Conservation (phyloP, 2,797 vertebrate species). For the Sebastes vulpes region DNA sequence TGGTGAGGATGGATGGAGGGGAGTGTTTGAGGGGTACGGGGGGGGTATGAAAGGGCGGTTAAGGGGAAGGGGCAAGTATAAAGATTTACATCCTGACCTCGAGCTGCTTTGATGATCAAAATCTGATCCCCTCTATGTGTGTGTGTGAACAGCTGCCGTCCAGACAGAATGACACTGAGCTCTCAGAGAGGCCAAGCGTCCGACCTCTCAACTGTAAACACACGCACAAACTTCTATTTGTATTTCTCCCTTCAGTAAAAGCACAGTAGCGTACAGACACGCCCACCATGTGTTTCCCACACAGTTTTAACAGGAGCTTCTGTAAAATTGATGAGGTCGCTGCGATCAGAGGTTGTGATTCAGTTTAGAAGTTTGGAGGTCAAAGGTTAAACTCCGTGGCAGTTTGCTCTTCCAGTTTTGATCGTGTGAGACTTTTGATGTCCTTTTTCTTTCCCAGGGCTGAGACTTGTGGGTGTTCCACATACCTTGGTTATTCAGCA, state of each 20-base stretch:
- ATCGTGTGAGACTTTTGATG: constrained; percentile 5
- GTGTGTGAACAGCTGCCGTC: constrained; percentile 63
- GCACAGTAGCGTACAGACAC: neutral
- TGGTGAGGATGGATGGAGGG: constrained; percentile 62
- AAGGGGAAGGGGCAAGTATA: constrained; percentile 59
- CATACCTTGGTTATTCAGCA: neutral
- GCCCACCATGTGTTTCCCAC: constrained; percentile 1
- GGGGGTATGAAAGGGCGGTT: constrained; percentile 44
- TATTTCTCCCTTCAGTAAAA: constrained; percentile 2
- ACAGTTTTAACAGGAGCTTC: constrained; percentile 17
- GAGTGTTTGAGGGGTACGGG: constrained; percentile 20
- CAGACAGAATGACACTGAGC: constrained; percentile 41
- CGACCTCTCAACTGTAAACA: constrained; percentile 20
- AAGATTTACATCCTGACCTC: constrained; percentile 78
- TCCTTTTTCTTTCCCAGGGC: constrained; percentile 1
- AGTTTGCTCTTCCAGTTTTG: constrained; percentile 30
- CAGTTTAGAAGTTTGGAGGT: constrained; percentile 23
- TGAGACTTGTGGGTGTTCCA: neutral
- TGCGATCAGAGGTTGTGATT: constrained; percentile 20
- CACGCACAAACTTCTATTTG: constrained; percentile 23
- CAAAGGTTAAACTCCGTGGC: constrained; percentile 36
- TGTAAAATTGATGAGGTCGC: constrained; percentile 37
- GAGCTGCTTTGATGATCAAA: constrained; percentile 77
- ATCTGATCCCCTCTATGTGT: constrained; percentile 64
- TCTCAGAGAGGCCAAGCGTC: constrained; percentile 35